Evolutionary conservation across 2,113 vertebrate genomes (phyloP).

Genomic region (Dicentrarchus labrax): DNA sequence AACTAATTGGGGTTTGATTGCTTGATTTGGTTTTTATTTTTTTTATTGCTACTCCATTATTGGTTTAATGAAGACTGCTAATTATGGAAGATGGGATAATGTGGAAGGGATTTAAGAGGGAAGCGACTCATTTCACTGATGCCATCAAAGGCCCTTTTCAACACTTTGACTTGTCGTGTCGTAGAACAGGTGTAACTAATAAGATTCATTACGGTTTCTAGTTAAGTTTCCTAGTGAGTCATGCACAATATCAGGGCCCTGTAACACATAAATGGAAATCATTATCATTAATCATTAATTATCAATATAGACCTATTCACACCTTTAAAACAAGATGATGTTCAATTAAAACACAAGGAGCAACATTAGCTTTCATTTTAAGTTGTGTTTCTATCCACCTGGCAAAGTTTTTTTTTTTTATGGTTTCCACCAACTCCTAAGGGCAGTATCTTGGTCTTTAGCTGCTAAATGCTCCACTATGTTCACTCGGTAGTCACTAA

Average conservation of each 20-base stretch:
- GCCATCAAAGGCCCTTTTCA: slow-evolving; percentile 21
- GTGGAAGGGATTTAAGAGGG: background rate
- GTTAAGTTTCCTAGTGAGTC: background rate
- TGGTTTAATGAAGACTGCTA: slow-evolving; percentile 27
- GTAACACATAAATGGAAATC: background rate
- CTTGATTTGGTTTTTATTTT: slow-evolving; percentile 25
- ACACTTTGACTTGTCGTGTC: slow-evolving; percentile 16
- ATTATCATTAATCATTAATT: background rate
- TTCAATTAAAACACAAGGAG: background rate
- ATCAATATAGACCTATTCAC: background rate
- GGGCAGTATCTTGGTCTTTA: background rate
- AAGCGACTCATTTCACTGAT: slow-evolving; percentile 4
- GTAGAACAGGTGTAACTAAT: slow-evolving; percentile 8
- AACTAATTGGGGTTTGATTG: slow-evolving; percentile 39
- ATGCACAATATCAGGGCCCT: too few relatives aligned
- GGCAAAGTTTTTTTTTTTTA: background rate
- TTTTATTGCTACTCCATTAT: slow-evolving; percentile 1
- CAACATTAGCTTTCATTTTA: background rate
- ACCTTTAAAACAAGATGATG: background rate
- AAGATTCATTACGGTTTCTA: background rate
- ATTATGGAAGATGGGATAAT: slow-evolving; percentile 37
- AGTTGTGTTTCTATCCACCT: background rate
- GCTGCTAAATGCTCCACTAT: background rate
- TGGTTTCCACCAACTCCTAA: background rate
- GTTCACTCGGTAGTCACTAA: background rate